phyloP scores from a whole-genome alignment of 2,797 vertebrate genomes.

The Enoplosus armatus region DNA sequence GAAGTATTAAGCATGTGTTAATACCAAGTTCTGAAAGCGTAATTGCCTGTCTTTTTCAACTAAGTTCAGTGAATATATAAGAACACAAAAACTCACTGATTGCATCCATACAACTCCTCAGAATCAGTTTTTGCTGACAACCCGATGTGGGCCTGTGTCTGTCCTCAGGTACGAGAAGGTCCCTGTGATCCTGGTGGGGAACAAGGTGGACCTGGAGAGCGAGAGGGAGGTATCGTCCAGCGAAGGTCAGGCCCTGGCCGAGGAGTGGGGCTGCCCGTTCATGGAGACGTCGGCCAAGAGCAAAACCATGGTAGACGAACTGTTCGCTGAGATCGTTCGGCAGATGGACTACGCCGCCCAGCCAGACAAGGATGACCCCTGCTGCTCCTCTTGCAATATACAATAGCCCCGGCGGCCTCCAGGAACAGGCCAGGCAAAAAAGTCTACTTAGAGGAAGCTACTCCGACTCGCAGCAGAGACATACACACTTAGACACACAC shows the following conservation, averaged over 20 bases:
- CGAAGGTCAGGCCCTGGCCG: slow-evolving; percentile 95
- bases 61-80: neutral
- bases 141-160: slow-evolving; percentile 37
- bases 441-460: slow-evolving; percentile 59
- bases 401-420: slow-evolving; percentile 88
- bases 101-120: neutral
- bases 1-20: neutral
- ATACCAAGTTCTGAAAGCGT: slow-evolving; percentile 1
- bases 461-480: slow-evolving; percentile 49
- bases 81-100: neutral
- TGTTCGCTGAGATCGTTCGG: slow-evolving; percentile 98
- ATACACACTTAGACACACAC: slow-evolving; percentile 61
- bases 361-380: slow-evolving; percentile 98
- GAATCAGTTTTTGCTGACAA: neutral
- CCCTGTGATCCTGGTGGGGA: slow-evolving; percentile 98
- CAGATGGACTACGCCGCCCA: slow-evolving; percentile 99
- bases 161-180: slow-evolving; percentile 96
- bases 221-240: slow-evolving; percentile 95
- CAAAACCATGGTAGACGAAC: slow-evolving; percentile 99
- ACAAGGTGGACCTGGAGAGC: slow-evolving; percentile 99
- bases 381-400: slow-evolving; percentile 99
- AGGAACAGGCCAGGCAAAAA: slow-evolving; percentile 50
- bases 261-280: slow-evolving; percentile 99
- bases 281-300: slow-evolving; percentile 99
- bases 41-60: neutral